phyloP scores from a whole-genome alignment of 1,140 invertebrate genomes.

The Diabrotica undecimpunctata region DNA sequence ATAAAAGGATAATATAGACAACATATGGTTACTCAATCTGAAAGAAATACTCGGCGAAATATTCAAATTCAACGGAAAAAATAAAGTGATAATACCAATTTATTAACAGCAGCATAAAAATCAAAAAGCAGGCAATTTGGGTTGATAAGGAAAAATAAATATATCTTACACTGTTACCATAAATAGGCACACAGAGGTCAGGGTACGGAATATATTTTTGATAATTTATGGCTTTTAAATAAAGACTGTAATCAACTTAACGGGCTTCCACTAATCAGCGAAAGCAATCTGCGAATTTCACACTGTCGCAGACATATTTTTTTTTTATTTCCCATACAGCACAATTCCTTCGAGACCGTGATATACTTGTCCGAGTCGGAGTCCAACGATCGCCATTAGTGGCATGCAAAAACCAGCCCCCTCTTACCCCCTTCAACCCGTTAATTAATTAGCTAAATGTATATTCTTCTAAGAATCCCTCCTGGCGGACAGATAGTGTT shows the following conservation, averaged over 20 bases:
- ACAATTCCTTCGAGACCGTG: slow-evolving; percentile 5
- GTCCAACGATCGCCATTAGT: not conserved
- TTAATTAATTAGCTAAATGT: slow-evolving; percentile 19
- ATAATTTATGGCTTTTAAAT: no score
- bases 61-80: no score
- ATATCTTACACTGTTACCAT: no score
- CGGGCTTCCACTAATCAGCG: not conserved
- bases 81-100: no score
- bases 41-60: no score
- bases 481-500: slow-evolving; percentile 33
- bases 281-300: not conserved
- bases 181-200: no score
- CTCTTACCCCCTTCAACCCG: slow-evolving; percentile 7
- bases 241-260: not conserved
- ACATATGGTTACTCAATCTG: no score
- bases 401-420: slow-evolving; percentile 8
- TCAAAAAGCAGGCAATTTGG: no score
- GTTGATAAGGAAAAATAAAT: no score
- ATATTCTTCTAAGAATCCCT: slow-evolving; percentile 18
- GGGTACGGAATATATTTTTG: no score
- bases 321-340: not conserved
- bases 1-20: no score
- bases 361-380: slow-evolving; percentile 6
- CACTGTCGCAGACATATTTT: not conserved
- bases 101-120: no score